Evolutionary conservation across 2,113 vertebrate genomes (phyloP).

Genomic region (Craseonycteris thonglongyai): DNA sequence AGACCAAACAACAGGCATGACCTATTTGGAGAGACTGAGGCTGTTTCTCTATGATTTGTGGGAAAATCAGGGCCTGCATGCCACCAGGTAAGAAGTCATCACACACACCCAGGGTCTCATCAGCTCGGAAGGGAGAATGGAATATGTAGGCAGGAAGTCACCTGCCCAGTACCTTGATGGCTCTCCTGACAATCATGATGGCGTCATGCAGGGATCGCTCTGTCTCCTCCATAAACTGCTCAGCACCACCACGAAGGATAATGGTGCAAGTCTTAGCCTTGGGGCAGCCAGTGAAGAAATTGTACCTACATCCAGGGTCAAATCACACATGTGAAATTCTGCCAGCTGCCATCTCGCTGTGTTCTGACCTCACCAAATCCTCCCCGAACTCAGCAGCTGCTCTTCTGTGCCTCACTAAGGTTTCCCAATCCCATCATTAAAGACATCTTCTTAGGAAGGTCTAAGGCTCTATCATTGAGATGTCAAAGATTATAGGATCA

Average conservation of each 20-base stretch:
- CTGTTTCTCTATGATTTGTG: not conserved
- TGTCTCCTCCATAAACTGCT: conserved; percentile 99
- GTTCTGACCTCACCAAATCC: not conserved
- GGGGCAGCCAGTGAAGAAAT: conserved; percentile 95
- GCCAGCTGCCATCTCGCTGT: not conserved
- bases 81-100: not conserved
- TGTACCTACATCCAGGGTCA: conserved; percentile 83
- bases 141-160: not conserved
- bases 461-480: not conserved
- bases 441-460: not conserved
- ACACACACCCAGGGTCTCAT: not conserved
- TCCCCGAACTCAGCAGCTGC: not conserved
- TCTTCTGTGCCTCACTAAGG: not conserved
- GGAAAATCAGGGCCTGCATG: not conserved
- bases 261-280: conserved; percentile 96
- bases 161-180: conserved; percentile 89
- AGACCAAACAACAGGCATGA: not conserved
- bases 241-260: conserved; percentile 92
- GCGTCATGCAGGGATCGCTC: conserved; percentile 96
- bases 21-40: not conserved
- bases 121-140: not conserved
- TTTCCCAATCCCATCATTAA: not conserved
- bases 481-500: not conserved
- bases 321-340: not conserved
- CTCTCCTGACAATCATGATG: conserved; percentile 98